A percentile compares a stretch with the other conserved stretches of the same genome.
Evolutionary conservation across 1,140 invertebrate genomes (phyloP).

Genomic region (Pseudachorutes palmiensis): DNA sequence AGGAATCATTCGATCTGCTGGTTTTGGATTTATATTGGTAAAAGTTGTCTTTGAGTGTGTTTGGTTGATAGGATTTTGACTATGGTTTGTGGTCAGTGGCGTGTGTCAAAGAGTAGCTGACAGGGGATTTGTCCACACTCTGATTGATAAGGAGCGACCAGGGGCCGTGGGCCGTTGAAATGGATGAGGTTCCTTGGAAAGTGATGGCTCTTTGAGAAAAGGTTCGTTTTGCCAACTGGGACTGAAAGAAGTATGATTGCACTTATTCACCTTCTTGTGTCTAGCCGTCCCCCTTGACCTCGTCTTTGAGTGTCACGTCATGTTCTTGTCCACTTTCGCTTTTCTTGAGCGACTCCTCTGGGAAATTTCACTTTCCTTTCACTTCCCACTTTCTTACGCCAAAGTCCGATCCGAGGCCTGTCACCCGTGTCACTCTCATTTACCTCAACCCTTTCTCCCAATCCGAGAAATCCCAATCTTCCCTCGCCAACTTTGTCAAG

Average conservation of each 20-base stretch:
- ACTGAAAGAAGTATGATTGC: slow-evolving; percentile 8
- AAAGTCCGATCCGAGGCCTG: background rate
- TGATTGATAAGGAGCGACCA: slow-evolving; percentile 20
- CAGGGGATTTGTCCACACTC: slow-evolving; percentile 24
- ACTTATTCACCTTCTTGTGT: slow-evolving; percentile 8
- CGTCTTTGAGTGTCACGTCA: slow-evolving; percentile 4
- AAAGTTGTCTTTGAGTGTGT: slow-evolving; percentile 7
- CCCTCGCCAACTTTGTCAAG: background rate
- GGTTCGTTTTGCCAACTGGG: too few species aligned
- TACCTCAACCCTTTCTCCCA: slow-evolving; percentile 2
- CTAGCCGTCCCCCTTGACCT: slow-evolving; percentile 11
- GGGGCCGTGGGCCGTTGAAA: background rate
- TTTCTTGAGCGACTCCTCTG: background rate
- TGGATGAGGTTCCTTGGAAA: slow-evolving; percentile 8
- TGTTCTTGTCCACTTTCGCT: slow-evolving; percentile 10
- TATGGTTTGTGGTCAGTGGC: slow-evolving; percentile 25
- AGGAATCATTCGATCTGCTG: too few species aligned
- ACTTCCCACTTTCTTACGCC: background rate
- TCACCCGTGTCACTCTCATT: slow-evolving; percentile 8
- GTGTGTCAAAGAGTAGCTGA: slow-evolving; percentile 25
- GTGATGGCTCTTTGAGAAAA: too few species aligned
- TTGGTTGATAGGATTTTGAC: slow-evolving; percentile 13
- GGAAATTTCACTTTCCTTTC: slow-evolving; percentile 13
- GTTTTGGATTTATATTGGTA: too few species aligned
- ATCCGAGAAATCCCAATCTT: slow-evolving; percentile 9